Evolutionary conservation across 1,140 invertebrate genomes (phyloP).

Genomic region (Drosophila varians): DNA sequence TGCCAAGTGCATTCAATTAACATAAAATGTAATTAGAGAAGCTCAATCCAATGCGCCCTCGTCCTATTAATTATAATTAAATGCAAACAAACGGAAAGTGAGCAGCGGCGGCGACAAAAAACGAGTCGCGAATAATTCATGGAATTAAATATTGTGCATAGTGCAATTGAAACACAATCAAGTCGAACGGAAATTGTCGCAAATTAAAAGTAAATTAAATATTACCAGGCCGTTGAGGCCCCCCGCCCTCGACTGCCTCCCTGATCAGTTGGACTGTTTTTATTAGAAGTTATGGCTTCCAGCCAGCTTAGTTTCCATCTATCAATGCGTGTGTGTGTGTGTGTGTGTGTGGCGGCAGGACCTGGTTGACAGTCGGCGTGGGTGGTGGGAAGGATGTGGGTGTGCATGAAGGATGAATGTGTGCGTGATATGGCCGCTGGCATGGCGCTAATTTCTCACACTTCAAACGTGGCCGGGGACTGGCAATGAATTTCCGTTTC

Average conservation of each 20-base stretch:
- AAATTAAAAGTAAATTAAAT: constrained; percentile 69
- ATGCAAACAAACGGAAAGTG: constrained; percentile 32
- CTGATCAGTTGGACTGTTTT: constrained; percentile 1
- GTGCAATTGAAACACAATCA: constrained; percentile 41
- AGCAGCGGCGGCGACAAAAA: constrained; percentile 18
- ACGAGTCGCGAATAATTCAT: constrained; percentile 4
- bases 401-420: neutral
- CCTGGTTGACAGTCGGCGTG: constrained; percentile 4
- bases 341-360: neutral
- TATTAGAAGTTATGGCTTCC: constrained; percentile 44
- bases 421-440: constrained; percentile 27
- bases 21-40: constrained; percentile 53
- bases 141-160: neutral
- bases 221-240: constrained; percentile 12
- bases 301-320: constrained; percentile 40
- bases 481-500: constrained; percentile 72
- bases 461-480: constrained; percentile 56
- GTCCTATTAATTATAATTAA: constrained; percentile 31
- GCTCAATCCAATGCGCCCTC: constrained; percentile 7
- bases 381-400: constrained; percentile 1
- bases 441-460: constrained; percentile 72
- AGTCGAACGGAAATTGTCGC: constrained; percentile 46
- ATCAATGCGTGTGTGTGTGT: constrained; percentile 13
- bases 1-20: constrained; percentile 53
- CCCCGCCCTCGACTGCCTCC: neutral